Base-by-base conservation (phyloP, 1,140 invertebrate genomes). In the Tetramorium parvispinum region DNA sequence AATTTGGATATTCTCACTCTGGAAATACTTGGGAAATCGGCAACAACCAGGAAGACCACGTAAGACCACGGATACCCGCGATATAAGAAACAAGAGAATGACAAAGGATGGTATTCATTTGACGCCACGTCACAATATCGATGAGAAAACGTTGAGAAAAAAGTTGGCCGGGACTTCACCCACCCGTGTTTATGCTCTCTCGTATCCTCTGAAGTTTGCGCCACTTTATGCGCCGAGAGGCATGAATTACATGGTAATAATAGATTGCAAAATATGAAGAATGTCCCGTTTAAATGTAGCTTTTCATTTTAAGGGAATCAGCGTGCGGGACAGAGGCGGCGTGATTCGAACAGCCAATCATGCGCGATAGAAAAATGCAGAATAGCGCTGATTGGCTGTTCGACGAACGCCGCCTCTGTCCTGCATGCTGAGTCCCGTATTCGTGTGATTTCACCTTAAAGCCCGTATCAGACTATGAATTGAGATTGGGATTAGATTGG, bases 191-290 rank as follows among this genome's bases (percentile, higher is more conserved):
- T 10, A 27, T 59, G 18, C 1, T 2, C 24, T 32, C 46, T 66
- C 43, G 32, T 65, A 51, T 11, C 8, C 24, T 68, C 77, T 79
- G 32, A 79, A 79, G 57, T 77, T 63, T 77, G 55, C 55, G 75
- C 55, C 55, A 75, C 55, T 59, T 75, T 32, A 70, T 21, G 21
- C 24, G 43, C 21, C 21, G 13, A 71, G 1, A 16, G 16, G 24
- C 68, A 51, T 18, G 68, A 71, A 71, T 71, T 7, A 18, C 43
- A 32, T 4, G n/a, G n/a, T 21, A 8, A 49, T 16, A 49, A 49
- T 24, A 70, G 43, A 70, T 16, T 2, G 66, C 40, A 10, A 10
- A 43, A 5, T 8, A 40, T 8, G 7, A 40, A 7, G 7, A 40
- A 6, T 8, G 40, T 8, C 8, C 40, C 7, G 40, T 40, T 40